Evolutionary conservation across 2,113 vertebrate genomes (phyloP), one percentile per base, ranked within the genome.

Genomic region (Toxotes jaculatrix): DNA sequence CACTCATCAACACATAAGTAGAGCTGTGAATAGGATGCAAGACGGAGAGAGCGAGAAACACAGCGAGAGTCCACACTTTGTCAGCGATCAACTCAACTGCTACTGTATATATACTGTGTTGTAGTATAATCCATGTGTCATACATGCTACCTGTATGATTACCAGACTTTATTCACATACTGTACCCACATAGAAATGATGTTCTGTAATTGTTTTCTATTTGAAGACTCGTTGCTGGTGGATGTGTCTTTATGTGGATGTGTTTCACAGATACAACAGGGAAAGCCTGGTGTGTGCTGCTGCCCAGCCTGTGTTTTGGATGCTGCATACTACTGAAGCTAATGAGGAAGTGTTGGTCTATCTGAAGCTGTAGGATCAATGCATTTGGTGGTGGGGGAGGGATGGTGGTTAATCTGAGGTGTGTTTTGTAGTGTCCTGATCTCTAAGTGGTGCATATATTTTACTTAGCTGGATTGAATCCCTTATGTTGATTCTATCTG

Each of bases 401-500:
- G 17, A 13, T n/a, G 47, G 5, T 27, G 53, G 76, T 69, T 61
- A 81, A 49, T 76, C 70, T 13, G 86, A 83, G 63, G 71, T 86
- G 80, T 89, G 43, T 84, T 87, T 82, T 84, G 49, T 85, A 83
- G 87, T 82, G 89, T 90, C 88, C 79, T 87, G 56, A 85, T 85
- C 82, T 88, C 75, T 67, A 9, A 84, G 82, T 91, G 86, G 88
- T 90, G 82, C 70, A 40, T 84, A 73, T 87, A 63, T 87, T 81
- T 87, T 71, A 64, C 67, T 81, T 82, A 47, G 64, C 82, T 84
- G 87, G 85, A 86, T 65, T 56, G 86, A 87, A 87, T 92, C 86
- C 74, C 47, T 47, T 9, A 56, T 92, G 89, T 88, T 82, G 85
- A 91, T 91, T 92, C 91, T 88, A 55, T 91, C 89, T 76, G 86